These are phyloP conservation scores for Phania funesta DNA, from an alignment of 2,888 invertebrate genomes.

Conservation along the genomic window DNA sequence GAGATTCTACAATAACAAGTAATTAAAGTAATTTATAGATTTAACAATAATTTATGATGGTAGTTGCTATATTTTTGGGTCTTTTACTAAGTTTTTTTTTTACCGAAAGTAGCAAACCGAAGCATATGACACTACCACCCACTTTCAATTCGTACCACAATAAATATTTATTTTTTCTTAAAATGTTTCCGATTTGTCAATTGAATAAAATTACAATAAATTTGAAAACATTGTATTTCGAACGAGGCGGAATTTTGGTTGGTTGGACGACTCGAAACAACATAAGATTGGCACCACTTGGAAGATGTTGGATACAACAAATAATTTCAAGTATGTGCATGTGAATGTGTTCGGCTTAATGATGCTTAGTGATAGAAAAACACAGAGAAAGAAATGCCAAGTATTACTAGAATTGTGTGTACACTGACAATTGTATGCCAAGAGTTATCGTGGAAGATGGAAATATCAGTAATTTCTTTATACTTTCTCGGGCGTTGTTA, in stretches of 20 bases:
- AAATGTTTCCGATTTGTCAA: constrained; percentile 77
- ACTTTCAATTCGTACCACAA: constrained; percentile 57
- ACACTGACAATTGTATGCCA: constrained; percentile 15
- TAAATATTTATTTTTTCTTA: constrained; percentile 61
- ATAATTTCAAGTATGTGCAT: constrained; percentile 2
- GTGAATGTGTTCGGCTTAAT: constrained; percentile 21
- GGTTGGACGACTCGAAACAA: constrained; percentile 41
- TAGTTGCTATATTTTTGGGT: constrained; percentile 54
- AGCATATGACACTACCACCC: constrained; percentile 58
- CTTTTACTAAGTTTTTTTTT: constrained; percentile 20
- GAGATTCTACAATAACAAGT: constrained; percentile 63
- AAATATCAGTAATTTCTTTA: too few species aligned
- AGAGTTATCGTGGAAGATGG: too few species aligned
- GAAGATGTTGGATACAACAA: background rate
- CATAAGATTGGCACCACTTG: constrained; percentile 62
- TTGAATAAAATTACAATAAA: constrained; percentile 78
- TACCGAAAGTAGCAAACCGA: constrained; percentile 33
- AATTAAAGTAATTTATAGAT: constrained; percentile 69
- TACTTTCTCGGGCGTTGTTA: too few species aligned
- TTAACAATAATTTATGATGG: constrained; percentile 63
- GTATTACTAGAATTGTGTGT: background rate
- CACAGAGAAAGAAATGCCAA: constrained; percentile 42
- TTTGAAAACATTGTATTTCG: constrained; percentile 51
- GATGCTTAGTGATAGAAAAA: constrained; percentile 53
- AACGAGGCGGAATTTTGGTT: constrained; percentile 58